phyloP scores from a whole-genome alignment of 2,113 vertebrate genomes.

The Sinocyclocheilus rhinocerous region DNA sequence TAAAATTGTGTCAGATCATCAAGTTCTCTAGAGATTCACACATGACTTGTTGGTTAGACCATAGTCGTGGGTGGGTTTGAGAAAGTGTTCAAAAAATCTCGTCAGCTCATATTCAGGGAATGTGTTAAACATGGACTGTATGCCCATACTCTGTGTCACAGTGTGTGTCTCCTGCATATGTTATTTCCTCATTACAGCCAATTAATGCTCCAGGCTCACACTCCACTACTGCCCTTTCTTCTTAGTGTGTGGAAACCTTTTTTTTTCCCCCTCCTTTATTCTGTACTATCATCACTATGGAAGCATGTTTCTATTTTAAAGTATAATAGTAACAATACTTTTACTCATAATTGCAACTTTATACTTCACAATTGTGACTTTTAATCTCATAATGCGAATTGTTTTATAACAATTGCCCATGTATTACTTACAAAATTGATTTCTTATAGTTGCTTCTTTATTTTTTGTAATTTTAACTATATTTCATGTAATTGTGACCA shows the following conservation, averaged over 20 bases:
- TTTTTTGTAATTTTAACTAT: no score
- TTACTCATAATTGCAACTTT: background rate
- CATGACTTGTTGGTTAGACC: constrained; percentile 10
- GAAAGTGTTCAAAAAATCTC: constrained; percentile 19
- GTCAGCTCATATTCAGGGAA: constrained; percentile 16
- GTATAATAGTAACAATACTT: background rate
- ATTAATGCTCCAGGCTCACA: constrained; percentile 71
- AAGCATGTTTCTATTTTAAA: background rate
- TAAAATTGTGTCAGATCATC: constrained; percentile 14
- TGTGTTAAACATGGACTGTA: constrained; percentile 54
- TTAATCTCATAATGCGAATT: no score
- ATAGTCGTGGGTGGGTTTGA: constrained; percentile 20
- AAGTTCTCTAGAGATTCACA: constrained; percentile 2
- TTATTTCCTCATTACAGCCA: constrained; percentile 77
- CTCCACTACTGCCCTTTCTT: constrained; percentile 53
- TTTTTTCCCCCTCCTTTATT: background rate
- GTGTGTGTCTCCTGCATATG: constrained; percentile 71
- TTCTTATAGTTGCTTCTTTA: no score
- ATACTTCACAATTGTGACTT: no score
- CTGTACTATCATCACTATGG: constrained; percentile 45
- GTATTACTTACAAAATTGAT: no score
- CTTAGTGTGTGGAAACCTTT: constrained; percentile 47
- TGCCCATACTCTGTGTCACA: constrained; percentile 68
- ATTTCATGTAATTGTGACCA: background rate
- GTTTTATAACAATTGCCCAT: no score